phyloP scores from a whole-genome alignment of 2,888 invertebrate genomes.

The Drosophila helvetica region DNA sequence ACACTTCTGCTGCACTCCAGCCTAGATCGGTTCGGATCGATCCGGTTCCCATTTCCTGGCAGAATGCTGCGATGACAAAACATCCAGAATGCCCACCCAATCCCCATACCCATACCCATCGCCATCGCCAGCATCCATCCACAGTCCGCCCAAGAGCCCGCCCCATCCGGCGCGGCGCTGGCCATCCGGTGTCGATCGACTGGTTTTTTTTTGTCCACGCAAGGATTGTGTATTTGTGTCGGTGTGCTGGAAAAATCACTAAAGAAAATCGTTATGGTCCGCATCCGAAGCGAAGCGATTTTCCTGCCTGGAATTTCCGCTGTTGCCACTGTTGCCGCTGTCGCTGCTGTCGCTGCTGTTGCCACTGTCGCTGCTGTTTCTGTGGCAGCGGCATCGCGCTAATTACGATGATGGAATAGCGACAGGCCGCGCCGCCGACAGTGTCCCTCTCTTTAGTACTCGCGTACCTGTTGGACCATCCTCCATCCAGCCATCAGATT shows the following conservation, averaged over 20 bases:
- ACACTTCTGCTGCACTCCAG: conserved; percentile 42
- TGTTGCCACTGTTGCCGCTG: conserved; percentile 29
- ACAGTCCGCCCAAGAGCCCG: conserved; percentile 52
- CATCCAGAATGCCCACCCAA: conserved; percentile 55
- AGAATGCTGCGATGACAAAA: conserved; percentile 61
- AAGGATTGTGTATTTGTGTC: conserved; percentile 54
- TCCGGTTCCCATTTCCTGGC: conserved; percentile 82
- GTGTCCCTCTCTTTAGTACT: conserved; percentile 17
- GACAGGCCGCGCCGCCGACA: conserved; percentile 49
- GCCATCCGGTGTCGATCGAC: conserved; percentile 69
- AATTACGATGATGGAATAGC: conserved; percentile 72
- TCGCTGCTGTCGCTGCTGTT: too few relatives aligned
- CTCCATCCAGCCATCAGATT: conserved; percentile 44
- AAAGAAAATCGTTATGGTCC: conserved; percentile 74
- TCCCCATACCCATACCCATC: not conserved
- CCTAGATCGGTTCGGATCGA: conserved; percentile 45
- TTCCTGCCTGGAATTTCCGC: conserved; percentile 79
- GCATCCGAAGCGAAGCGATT: conserved; percentile 49
- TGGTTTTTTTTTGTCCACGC: conserved; percentile 51
- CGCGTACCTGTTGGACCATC: conserved; percentile 46
- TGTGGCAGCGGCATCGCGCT: conserved; percentile 49
- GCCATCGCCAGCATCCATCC: conserved; percentile 14
- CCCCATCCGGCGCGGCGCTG: conserved; percentile 70
- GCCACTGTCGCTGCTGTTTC: too few relatives aligned
- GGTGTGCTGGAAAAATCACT: conserved; percentile 51